A percentile compares a stretch with the other conserved stretches of the same genome.
Evolutionary conservation across 2,888 invertebrate genomes (phyloP).

Genomic region (Aricia artaxerxes): DNA sequence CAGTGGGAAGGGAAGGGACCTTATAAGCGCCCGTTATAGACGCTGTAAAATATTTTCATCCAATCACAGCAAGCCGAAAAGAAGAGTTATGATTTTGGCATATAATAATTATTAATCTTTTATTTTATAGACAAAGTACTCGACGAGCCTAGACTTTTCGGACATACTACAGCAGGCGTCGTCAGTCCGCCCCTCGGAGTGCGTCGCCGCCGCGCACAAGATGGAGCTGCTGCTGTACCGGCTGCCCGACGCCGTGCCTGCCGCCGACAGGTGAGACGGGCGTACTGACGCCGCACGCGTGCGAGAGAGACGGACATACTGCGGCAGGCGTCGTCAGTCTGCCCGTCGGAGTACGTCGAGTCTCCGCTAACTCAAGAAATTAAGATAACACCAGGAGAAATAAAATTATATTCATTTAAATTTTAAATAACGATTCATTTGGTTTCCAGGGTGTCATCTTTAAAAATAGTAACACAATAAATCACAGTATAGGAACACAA

Average conservation of each 20-base stretch:
- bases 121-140: slow-evolving; percentile 48
- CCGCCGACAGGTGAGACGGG: slow-evolving; percentile 12
- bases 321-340: slow-evolving; percentile 82
- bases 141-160: slow-evolving; percentile 55
- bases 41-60: too few species aligned
- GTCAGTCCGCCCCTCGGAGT: slow-evolving; percentile 87
- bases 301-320: slow-evolving; percentile 54
- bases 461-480: too few species aligned
- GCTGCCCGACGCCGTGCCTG: slow-evolving; percentile 49
- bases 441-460: too few species aligned
- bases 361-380: too few species aligned
- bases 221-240: slow-evolving; percentile 50
- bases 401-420: too few species aligned
- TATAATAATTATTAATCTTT: not conserved
- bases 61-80: too few species aligned
- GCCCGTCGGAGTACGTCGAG: slow-evolving; percentile 86
- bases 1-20: too few species aligned
- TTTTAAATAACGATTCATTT: too few species aligned
- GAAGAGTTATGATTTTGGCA: not conserved
- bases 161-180: slow-evolving; percentile 78
- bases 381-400: too few species aligned
- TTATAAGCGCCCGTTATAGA: too few species aligned
- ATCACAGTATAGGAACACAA: too few species aligned
- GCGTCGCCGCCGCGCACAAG: slow-evolving; percentile 87
- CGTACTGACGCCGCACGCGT: slow-evolving; percentile 5